Percentiles rank a stretch among this genome's conserved stretches.
These are phyloP conservation scores for Periplaneta americana DNA, from an alignment of 1,140 invertebrate species.

Conservation along the genomic window DNA sequence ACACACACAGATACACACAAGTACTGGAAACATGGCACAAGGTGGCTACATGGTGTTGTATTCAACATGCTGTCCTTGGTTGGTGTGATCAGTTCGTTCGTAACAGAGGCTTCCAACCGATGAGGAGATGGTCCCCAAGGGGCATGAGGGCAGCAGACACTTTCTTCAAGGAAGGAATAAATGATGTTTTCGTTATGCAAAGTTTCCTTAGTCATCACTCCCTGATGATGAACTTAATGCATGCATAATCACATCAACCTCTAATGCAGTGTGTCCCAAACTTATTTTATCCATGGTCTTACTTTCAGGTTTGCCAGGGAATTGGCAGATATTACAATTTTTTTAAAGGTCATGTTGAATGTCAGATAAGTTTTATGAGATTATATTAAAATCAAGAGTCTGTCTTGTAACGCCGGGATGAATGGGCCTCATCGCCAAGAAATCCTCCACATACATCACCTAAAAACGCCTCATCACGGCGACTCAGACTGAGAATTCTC, in stretches of 20 bases:
- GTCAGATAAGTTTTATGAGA: too few species aligned
- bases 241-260: neutral
- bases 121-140: neutral
- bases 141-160: neutral
- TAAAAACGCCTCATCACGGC: too few species aligned
- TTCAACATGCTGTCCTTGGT: neutral
- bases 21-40: neutral
- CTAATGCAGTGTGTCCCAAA: too few species aligned
- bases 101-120: neutral
- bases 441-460: too few species aligned
- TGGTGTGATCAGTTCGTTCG: neutral
- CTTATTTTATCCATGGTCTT: too few species aligned
- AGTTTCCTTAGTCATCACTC: neutral
- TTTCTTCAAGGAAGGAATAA: neutral
- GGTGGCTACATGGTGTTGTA: neutral
- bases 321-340: too few species aligned
- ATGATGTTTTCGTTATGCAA: neutral
- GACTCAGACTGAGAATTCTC: too few species aligned
- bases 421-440: too few species aligned
- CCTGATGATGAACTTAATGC: neutral
- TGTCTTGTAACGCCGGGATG: too few species aligned
- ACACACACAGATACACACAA: neutral
- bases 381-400: too few species aligned
- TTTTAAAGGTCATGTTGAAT: too few species aligned
- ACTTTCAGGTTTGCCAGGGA: too few species aligned